phyloP scores from a whole-genome alignment of 1,140 invertebrate species.

The Nautilus pompilius region DNA sequence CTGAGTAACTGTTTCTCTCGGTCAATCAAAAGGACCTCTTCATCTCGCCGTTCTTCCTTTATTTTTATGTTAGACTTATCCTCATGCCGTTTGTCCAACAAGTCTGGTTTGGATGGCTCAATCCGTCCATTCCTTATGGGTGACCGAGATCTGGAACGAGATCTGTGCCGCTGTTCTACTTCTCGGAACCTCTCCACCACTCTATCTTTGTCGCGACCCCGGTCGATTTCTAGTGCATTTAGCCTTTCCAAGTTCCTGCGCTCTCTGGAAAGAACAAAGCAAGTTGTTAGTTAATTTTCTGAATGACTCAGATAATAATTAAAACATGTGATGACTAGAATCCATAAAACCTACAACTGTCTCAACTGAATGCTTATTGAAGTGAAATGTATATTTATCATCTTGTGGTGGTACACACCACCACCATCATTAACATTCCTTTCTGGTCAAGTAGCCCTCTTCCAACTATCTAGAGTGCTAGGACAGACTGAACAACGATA shows the following conservation, averaged over 20 bases:
- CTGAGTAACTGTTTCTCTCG: constrained; percentile 20
- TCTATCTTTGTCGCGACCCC: constrained; percentile 13
- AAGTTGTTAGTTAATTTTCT: not conserved
- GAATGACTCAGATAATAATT: not conserved
- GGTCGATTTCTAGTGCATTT: constrained; percentile 14
- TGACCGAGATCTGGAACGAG: constrained; percentile 33
- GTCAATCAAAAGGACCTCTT: constrained; percentile 21
- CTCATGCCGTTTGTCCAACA: constrained; percentile 24
- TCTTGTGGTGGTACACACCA: too few species aligned
- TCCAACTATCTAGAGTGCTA: too few species aligned
- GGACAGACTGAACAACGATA: too few species aligned
- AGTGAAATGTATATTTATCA: not conserved
- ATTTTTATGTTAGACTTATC: constrained; percentile 28
- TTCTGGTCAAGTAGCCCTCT: too few species aligned
- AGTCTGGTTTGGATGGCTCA: constrained; percentile 27
- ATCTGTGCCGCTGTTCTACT: constrained; percentile 11
- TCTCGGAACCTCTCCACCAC: constrained; percentile 18
- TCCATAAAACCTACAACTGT: not conserved
- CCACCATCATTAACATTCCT: too few species aligned
- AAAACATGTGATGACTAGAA: not conserved
- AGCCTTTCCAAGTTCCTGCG: constrained; percentile 13
- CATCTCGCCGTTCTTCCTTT: constrained; percentile 38
- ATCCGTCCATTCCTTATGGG: constrained; percentile 35
- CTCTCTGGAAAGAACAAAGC: constrained; percentile 16
- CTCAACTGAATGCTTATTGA: not conserved